phyloP scores from a whole-genome alignment of 2,888 invertebrate genomes.

The Drosophila acutilabella region DNA sequence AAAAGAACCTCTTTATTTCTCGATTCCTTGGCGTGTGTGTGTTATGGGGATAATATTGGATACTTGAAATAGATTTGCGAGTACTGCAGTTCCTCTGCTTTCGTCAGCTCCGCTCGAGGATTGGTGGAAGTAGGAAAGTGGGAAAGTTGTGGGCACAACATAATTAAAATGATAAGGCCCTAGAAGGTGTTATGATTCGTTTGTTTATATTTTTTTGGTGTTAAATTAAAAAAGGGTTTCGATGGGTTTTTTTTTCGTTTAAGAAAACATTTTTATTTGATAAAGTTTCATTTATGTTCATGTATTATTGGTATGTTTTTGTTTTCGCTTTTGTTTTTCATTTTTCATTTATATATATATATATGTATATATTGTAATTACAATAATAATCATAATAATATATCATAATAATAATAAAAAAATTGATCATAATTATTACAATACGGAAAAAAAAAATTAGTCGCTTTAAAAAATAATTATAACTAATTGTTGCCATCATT shows the following conservation, averaged over 20 bases:
- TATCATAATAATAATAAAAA: slow-evolving; percentile 60
- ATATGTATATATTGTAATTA: slow-evolving; percentile 44
- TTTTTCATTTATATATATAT: background rate
- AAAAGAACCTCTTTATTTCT: slow-evolving; percentile 12
- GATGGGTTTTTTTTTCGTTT: slow-evolving; percentile 74
- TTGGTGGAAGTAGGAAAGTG: background rate
- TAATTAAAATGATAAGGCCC: slow-evolving; percentile 44
- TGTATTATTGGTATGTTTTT: slow-evolving; percentile 75
- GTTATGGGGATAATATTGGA: background rate
- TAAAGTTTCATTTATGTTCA: slow-evolving; percentile 76
- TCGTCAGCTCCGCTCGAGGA: slow-evolving; percentile 26
- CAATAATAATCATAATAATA: slow-evolving; percentile 50
- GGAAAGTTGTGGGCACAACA: slow-evolving; percentile 26
- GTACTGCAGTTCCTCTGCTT: slow-evolving; percentile 74
- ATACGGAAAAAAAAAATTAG: slow-evolving; percentile 60
- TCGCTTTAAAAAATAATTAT: slow-evolving; percentile 58
- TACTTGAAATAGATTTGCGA: slow-evolving; percentile 62
- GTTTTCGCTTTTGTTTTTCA: slow-evolving; percentile 26
- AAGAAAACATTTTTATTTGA: slow-evolving; percentile 79
- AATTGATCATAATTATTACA: slow-evolving; percentile 57
- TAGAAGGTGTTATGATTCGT: slow-evolving; percentile 16
- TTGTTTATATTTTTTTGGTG: slow-evolving; percentile 5
- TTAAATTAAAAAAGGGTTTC: slow-evolving; percentile 66
- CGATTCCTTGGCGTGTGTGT: slow-evolving; percentile 9
- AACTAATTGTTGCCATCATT: slow-evolving; percentile 66